Evolutionary conservation across 2,888 invertebrate species (phyloP).

Genomic region (Eumerus sabulonum): DNA sequence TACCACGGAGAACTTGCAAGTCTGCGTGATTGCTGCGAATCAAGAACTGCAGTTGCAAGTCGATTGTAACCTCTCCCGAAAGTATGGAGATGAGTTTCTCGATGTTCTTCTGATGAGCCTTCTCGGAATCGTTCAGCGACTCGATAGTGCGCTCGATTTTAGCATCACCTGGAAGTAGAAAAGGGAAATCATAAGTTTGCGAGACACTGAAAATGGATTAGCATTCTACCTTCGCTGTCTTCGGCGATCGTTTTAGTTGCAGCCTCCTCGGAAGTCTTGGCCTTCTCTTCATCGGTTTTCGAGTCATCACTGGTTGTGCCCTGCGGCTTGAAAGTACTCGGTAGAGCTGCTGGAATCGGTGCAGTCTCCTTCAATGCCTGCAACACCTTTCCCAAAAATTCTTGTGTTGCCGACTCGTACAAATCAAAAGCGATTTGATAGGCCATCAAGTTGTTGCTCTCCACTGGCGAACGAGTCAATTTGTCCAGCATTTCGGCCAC

Average conservation of each 20-base stretch:
- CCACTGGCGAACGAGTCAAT: conserved; percentile 86
- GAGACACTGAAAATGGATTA: background rate
- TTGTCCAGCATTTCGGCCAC: conserved; percentile 96
- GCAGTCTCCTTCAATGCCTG: conserved; percentile 90
- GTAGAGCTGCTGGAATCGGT: conserved; percentile 87
- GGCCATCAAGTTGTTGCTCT: conserved; percentile 94
- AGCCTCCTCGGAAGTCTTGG: conserved; percentile 76
- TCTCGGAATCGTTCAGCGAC: conserved; percentile 88
- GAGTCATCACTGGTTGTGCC: conserved; percentile 77
- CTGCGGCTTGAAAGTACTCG: conserved; percentile 87
- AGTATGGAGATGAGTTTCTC: conserved; percentile 95
- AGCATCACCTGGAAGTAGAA: conserved; percentile 74
- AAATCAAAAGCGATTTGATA: conserved; percentile 99
- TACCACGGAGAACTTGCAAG: conserved; percentile 84
- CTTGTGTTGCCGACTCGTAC: conserved; percentile 99
- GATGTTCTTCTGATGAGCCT: conserved; percentile 90
- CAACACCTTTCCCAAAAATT: conserved; percentile 93
- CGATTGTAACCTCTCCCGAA: conserved; percentile 97
- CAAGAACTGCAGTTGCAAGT: conserved; percentile 96
- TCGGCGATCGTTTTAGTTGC: conserved; percentile 72
- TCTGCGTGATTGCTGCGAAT: conserved; percentile 99
- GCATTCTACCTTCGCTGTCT: conserved; percentile 79
- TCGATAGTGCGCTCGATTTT: conserved; percentile 82
- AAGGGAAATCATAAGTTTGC: background rate
- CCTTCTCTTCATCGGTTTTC: conserved; percentile 74